Evolutionary conservation across 2,888 invertebrate genomes (phyloP), one percentile per base, ranked within the genome.

Genomic region (Drosophila subquinaria): DNA sequence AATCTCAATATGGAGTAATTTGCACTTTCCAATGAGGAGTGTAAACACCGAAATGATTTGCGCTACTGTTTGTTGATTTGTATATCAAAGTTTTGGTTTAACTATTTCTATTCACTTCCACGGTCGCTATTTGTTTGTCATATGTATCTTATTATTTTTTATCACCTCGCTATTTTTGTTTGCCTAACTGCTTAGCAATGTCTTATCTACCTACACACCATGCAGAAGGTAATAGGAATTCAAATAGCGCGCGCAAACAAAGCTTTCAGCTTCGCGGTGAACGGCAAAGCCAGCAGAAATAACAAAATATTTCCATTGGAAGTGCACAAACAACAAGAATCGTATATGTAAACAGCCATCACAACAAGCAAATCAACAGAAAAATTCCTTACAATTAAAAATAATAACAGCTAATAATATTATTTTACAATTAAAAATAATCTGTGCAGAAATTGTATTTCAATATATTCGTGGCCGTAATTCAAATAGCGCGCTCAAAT

Each of bases 11-110:
- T 15, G 36, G 55, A 68, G 53, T 76, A 87, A 87, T 87, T 89
- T 48, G 64, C 84, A 89, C 85, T 59, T 76, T 72, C 13, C 15
- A 36, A 55, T 36, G 74, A 65, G 73, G 74, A 65, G 73, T 63
- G 73, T 57, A 68, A 68, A 64, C 36, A 61, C 36, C 55, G 17
- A 33, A 15, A 17, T 38, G 40, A 67, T 45, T 23, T 42, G 30
- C 40, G 53, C 40, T 65, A 65, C 36, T 42, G 38, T 45, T 67
- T 23, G 57, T 3, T 3, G 3, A 45, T 13, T 45, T 45, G 13
- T 23, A 13, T 59, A 42, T 64, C 60, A 71, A 48, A 20, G 48
- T 74, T 68, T 69, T 33, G 23, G 36, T 50, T 55, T 42, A 61
- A 66, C 45, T 57, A 47, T 15, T 47, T 38, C 15, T 36, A 23